A percentile compares a stretch with the other conserved stretches of the same genome.
These are phyloP conservation scores for Cyclargus thomasi DNA, from an alignment of 1,140 invertebrate species.

Conservation along the genomic window DNA sequence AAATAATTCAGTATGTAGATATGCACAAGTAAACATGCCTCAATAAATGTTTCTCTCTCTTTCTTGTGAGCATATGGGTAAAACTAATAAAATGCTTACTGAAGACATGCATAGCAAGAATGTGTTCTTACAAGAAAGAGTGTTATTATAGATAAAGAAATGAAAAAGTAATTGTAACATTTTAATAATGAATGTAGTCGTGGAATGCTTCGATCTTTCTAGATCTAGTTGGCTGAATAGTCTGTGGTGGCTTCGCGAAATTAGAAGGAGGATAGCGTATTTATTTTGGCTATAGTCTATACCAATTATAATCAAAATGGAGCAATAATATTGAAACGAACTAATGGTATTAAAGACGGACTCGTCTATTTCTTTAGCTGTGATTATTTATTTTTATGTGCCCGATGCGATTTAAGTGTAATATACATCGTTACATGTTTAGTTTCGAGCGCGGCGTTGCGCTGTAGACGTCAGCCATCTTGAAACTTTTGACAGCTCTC, in stretches of 20 bases:
- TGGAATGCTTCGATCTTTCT: slow-evolving; percentile 2
- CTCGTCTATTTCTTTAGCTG: slow-evolving; percentile 23
- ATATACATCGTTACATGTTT: slow-evolving; percentile 2
- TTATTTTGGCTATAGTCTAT: background rate
- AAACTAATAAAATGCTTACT: background rate
- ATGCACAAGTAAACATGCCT: background rate
- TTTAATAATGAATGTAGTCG: background rate
- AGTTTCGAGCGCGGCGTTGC: background rate
- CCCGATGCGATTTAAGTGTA: slow-evolving; percentile 16
- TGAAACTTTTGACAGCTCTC: slow-evolving; percentile 15
- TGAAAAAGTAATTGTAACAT: background rate
- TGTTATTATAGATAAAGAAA: background rate
- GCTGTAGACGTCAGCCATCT: slow-evolving; percentile 12
- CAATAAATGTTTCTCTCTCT: background rate
- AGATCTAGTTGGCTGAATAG: slow-evolving; percentile 2
- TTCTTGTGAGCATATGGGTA: background rate
- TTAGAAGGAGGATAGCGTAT: background rate
- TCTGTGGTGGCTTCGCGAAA: background rate
- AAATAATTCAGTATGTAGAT: background rate
- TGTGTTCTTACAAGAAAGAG: background rate
- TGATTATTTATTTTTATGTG: slow-evolving; percentile 25
- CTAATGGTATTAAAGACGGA: slow-evolving; percentile 17
- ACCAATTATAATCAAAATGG: slow-evolving; percentile 16
- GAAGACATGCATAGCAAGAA: too few species aligned
- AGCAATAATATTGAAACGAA: slow-evolving; percentile 26